These are phyloP conservation scores for Hoplodrina blanda DNA, from an alignment of 2,888 invertebrate species.

Conservation along the genomic window DNA sequence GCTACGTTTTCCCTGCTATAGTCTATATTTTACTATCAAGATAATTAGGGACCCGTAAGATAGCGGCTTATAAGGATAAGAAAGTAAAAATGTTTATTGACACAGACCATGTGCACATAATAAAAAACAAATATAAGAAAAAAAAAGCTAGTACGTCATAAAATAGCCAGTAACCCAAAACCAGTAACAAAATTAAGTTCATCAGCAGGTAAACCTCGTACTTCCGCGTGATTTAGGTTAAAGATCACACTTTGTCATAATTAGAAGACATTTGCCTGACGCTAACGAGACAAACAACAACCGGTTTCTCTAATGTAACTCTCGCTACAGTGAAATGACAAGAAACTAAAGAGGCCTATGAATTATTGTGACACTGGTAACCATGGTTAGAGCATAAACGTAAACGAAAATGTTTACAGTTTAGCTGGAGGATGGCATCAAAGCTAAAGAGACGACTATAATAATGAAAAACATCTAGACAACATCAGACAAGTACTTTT, in stretches of 20 bases:
- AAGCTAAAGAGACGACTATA: background rate
- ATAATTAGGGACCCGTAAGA: no score
- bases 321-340: constrained; percentile 3
- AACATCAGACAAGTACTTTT: background rate
- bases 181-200: constrained; percentile 8
- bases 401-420: background rate
- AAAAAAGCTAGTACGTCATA: background rate
- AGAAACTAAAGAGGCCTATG: background rate
- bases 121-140: no score
- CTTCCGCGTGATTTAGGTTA: constrained; percentile 9
- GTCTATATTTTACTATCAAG: no score
- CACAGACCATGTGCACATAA: no score
- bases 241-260: constrained; percentile 43
- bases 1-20: no score
- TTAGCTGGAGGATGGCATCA: background rate
- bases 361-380: constrained; percentile 13
- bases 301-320: constrained; percentile 14
- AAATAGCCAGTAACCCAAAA: constrained; percentile 7
- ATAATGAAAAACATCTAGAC: background rate
- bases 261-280: constrained; percentile 30
- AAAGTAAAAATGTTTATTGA: no score
- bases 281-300: constrained; percentile 32
- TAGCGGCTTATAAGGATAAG: no score
- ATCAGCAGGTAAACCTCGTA: constrained; percentile 13
- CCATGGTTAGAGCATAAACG: background rate